These are phyloP conservation scores for Tetragnatha montana DNA, from an alignment of 2,888 invertebrate species.

Conservation along the genomic window DNA sequence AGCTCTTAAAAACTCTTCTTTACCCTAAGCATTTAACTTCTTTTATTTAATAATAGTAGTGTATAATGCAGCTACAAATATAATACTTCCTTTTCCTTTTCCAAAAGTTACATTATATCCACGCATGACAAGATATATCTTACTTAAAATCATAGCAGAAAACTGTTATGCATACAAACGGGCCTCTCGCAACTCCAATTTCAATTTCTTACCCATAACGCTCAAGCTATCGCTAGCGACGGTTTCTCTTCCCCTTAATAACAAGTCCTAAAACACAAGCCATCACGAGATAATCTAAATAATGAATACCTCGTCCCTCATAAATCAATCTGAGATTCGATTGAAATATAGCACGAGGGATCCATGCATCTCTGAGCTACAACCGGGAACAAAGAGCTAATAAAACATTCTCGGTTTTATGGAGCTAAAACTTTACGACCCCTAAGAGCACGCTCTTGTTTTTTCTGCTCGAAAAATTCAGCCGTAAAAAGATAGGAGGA, in stretches of 20 bases:
- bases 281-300: background rate
- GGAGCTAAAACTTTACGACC: background rate
- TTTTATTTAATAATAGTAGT: too few relatives aligned
- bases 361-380: background rate
- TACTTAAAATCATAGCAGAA: too few relatives aligned
- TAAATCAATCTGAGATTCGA: background rate
- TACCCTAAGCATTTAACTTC: too few relatives aligned
- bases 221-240: background rate
- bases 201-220: background rate
- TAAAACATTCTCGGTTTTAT: constrained; percentile 5
- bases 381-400: background rate
- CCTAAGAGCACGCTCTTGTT: background rate
- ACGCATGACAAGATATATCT: too few relatives aligned
- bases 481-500: background rate
- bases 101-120: too few relatives aligned
- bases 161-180: too few relatives aligned
- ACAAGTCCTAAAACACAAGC: background rate
- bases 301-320: background rate
- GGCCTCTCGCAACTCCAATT: too few relatives aligned
- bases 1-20: too few relatives aligned
- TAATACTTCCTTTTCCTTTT: too few relatives aligned
- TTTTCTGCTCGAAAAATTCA: background rate
- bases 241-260: background rate
- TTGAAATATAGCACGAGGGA: background rate
- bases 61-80: too few relatives aligned